Evolutionary conservation across 2,888 invertebrate species (phyloP).

Genomic region (Tinea semifulvella): DNA sequence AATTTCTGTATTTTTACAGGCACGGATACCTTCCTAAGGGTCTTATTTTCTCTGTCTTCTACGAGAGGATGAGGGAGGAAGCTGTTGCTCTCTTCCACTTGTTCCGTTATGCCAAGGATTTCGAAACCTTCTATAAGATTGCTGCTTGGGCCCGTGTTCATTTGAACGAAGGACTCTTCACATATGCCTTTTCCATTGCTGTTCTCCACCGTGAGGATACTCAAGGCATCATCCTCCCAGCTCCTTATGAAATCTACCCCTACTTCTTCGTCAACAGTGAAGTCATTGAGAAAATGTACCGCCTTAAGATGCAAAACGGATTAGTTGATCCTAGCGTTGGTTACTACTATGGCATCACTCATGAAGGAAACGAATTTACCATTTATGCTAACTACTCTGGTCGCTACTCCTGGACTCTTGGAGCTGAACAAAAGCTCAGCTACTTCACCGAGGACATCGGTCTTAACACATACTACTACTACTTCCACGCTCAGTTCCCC

Average conservation of each 20-base stretch:
- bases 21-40: constrained; percentile 55
- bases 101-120: constrained; percentile 69
- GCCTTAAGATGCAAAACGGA: constrained; percentile 47
- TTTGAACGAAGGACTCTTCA: constrained; percentile 70
- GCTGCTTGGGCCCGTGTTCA: constrained; percentile 65
- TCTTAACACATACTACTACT: constrained; percentile 72
- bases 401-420: constrained; percentile 42
- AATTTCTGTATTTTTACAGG: constrained; percentile 45
- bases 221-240: constrained; percentile 67
- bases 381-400: constrained; percentile 69
- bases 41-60: constrained; percentile 59
- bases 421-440: constrained; percentile 67
- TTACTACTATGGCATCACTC: constrained; percentile 41
- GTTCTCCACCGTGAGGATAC: constrained; percentile 67
- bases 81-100: constrained; percentile 63
- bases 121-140: constrained; percentile 66
- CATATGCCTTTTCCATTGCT: constrained; percentile 69
- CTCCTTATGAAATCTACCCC: constrained; percentile 73
- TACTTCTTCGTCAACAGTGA: constrained; percentile 70
- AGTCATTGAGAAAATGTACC: constrained; percentile 50
- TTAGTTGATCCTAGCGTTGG: constrained; percentile 33
- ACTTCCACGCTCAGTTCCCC: constrained; percentile 69
- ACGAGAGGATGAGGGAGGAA: constrained; percentile 51
- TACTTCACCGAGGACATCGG: constrained; percentile 79
- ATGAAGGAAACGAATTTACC: constrained; percentile 47